Base-by-base conservation (phyloP, 2,797 vertebrate genomes). In the Macroramphosus scolopax region DNA sequence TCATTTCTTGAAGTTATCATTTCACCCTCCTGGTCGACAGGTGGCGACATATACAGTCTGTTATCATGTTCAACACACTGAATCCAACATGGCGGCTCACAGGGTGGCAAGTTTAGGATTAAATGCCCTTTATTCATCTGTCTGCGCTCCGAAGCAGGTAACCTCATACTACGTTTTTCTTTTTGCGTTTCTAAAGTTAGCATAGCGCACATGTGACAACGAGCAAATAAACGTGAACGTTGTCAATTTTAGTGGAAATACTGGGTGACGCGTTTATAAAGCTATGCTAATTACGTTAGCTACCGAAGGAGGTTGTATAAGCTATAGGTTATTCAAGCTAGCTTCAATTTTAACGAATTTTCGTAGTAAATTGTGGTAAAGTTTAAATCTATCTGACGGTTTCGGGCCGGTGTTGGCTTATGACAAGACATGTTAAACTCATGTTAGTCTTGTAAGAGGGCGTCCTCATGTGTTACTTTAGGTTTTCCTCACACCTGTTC, bases 31-130 rank as follows among this genome's bases (percentile, higher is more conserved):
- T 2, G 15, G 24, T 37, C 85, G 17, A 13, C 26, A 79, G 83
- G 47, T 10, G 88, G 76, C 63, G 40, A n/a, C n/a, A n/a, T n/a
- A n/a, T 4, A 20, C 33, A 31, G 58, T 16, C 2, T 8, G 2
- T 8, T 8, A 11, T 6, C 1, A 16, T 5, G 0, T 12, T 2
- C 17, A 55, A n/a, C 12, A 20, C 4, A 1, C 2, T 4, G 32
- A 44, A 28, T 48, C 15, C 53, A 87, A 80, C n/a, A 90, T 91
- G 90, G 88, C 88, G 20, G 73, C 78, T 1, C 62, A 42, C 46
- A 79, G 53, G 33, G 2, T 88, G 54, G 31, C 85, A 48, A 75
- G 69, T 62, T 28, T 81, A 0, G 88, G 91, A 5, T 31, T 81
- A 17, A 82, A 77, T 65, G 61, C 47, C 51, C 61, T 88, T 51